Base-by-base conservation (phyloP, 2,113 vertebrate genomes). In the Camelus dromedarius region DNA sequence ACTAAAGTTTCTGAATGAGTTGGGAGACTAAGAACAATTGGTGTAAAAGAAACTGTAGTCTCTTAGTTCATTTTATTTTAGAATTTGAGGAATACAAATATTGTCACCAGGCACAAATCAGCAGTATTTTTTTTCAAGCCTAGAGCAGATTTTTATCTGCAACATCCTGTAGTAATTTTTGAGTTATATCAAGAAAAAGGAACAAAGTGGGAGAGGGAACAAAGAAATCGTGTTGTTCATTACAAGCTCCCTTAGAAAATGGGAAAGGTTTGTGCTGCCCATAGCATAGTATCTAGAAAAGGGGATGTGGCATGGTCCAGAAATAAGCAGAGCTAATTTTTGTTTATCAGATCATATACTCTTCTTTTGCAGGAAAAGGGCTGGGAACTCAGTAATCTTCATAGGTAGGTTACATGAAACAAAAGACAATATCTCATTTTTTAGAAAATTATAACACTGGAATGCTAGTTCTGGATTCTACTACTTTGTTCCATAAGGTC, bases 11-110 rank as follows among this genome's bases (percentile, higher is more conserved):
- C 91, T 94, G 84, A 96, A 87, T 91, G 60, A 91, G 10, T 46
- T 56, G 58, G 96, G 80, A 84, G 95, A 92, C 18, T 86, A 90
- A 64, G 75, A 95, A 85, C 54, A 82, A 52, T 30, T 35, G 42
- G 35, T 56, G 90, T 91, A 93, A 93, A 93, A 95, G 70, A 94
- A 95, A 96, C 52, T 72, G 38, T 52, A 60, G n/a, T 90, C 48
- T 89, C 91, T 95, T 38, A 85, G 42, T 64, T 95, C 42, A 90
- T 67, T 91, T 94, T 77, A 88, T 76, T 81, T 69, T 73, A 76
- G 54, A 89, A 77, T 88, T 87, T 88, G 35, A 91, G 76, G 38
- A 96, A 81, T 94, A 20, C 56, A 93, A 93, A 95, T 94, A 85
- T 52, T 82, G 60, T 75, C 54, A 95, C 46, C 8, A 88, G 64